Evolutionary conservation across 2,888 invertebrate species (phyloP).

Genomic region (Acanthopleura granulata): DNA sequence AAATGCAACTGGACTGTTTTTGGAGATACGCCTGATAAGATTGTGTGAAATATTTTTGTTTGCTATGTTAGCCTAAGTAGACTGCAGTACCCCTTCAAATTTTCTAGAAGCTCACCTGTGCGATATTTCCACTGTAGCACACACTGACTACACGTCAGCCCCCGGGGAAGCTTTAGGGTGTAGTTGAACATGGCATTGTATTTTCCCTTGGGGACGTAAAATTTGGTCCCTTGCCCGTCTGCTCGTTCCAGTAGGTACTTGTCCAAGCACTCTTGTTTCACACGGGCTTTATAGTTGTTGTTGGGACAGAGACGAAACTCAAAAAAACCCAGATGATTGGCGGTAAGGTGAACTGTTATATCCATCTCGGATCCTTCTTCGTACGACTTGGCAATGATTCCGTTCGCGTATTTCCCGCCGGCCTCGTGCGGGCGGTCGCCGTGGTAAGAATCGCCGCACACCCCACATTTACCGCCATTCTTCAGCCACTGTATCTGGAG

Average conservation of each 20-base stretch:
- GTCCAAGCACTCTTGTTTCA: slow-evolving; percentile 64
- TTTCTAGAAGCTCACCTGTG: slow-evolving; percentile 54
- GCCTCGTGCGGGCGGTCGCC: slow-evolving; percentile 60
- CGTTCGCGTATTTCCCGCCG: slow-evolving; percentile 61
- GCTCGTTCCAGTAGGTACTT: slow-evolving; percentile 54
- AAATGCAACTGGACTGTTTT: no score
- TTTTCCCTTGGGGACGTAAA: slow-evolving; percentile 41
- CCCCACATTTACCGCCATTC: slow-evolving; percentile 82
- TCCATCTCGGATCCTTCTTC: slow-evolving; percentile 61
- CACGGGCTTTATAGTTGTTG: slow-evolving; percentile 43
- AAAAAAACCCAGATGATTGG: slow-evolving; percentile 67
- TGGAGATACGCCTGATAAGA: no score
- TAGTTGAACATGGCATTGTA: slow-evolving; percentile 43
- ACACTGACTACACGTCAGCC: slow-evolving; percentile 63
- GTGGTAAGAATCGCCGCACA: slow-evolving; percentile 87
- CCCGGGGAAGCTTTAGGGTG: slow-evolving; percentile 54
- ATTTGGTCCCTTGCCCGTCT: slow-evolving; percentile 48
- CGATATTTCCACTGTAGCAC: slow-evolving; percentile 70
- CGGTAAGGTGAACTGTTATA: slow-evolving; percentile 63
- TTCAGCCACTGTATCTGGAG: slow-evolving; percentile 57
- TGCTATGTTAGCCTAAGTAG: no score
- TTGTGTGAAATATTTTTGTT: no score
- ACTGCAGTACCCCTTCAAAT: no score
- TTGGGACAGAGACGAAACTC: slow-evolving; percentile 67
- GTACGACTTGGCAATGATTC: slow-evolving; percentile 60